Evolutionary conservation across 2,888 invertebrate genomes (phyloP).

Genomic region (Eucera pruinosa): DNA sequence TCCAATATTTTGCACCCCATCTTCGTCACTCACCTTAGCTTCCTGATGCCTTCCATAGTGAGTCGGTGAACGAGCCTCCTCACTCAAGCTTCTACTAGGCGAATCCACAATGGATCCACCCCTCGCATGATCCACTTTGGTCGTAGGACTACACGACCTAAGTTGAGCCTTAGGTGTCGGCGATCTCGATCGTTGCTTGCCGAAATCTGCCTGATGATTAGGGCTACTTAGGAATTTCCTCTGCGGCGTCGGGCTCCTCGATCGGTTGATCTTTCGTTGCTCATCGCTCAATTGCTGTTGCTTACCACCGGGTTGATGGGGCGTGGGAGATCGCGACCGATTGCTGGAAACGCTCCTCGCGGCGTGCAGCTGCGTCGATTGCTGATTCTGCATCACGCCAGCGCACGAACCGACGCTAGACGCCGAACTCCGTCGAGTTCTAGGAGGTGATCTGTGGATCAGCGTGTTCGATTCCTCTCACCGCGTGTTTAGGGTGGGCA

Average conservation of each 20-base stretch:
- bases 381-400: constrained; percentile 74
- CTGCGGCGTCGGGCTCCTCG: constrained; percentile 85
- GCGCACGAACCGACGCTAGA: constrained; percentile 84
- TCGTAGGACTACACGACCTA: constrained; percentile 74
- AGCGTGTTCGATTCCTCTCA: constrained; percentile 17
- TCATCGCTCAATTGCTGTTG: constrained; percentile 51
- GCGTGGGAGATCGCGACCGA: constrained; percentile 85
- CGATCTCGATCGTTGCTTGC: constrained; percentile 79
- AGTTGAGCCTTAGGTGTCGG: constrained; percentile 84
- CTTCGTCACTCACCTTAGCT: constrained; percentile 70
- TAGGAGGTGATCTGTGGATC: constrained; percentile 84
- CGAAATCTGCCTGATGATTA: constrained; percentile 72
- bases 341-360: constrained; percentile 83
- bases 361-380: constrained; percentile 75
- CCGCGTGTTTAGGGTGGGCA: constrained; percentile 4
- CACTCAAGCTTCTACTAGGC: constrained; percentile 46
- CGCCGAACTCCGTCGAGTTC: constrained; percentile 85
- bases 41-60: constrained; percentile 74
- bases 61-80: constrained; percentile 70
- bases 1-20: background rate
- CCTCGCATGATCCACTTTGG: constrained; percentile 63
- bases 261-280: constrained; percentile 80
- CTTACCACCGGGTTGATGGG: constrained; percentile 72
- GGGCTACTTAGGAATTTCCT: constrained; percentile 84
- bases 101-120: constrained; percentile 31